phyloP scores from a whole-genome alignment of 2,113 vertebrate species.

The Columba janthina region DNA sequence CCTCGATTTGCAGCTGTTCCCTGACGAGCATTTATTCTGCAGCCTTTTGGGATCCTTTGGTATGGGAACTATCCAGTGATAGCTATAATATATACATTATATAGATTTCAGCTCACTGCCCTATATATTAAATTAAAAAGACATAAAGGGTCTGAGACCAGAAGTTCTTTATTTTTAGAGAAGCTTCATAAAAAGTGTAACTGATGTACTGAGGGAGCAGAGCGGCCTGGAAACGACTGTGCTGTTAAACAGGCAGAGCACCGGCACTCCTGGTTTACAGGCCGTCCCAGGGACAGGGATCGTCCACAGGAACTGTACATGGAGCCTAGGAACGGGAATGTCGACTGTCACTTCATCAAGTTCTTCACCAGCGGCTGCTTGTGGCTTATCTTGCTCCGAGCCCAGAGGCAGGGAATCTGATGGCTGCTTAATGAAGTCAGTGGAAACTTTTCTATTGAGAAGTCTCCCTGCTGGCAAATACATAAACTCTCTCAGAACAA shows the following conservation, averaged over 20 bases:
- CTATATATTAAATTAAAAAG: not conserved
- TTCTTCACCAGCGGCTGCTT: not conserved
- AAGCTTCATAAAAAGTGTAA: not conserved
- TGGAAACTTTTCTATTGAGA: slow-evolving; percentile 40
- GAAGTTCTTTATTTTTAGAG: not conserved
- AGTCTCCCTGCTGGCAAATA: slow-evolving; percentile 25
- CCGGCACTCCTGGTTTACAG: not conserved
- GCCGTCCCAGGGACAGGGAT: not conserved
- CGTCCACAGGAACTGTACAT: not conserved
- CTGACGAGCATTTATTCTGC: not conserved
- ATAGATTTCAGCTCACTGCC: not conserved
- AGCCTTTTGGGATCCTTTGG: not conserved
- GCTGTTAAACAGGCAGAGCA: not conserved
- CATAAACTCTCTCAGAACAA: slow-evolving; percentile 41
- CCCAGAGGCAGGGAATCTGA: slow-evolving; percentile 32
- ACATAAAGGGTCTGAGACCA: not conserved
- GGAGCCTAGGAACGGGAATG: not conserved
- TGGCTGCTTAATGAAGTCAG: slow-evolving; percentile 37
- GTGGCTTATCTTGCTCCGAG: not conserved
- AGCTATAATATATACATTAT: not conserved
- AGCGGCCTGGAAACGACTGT: not conserved
- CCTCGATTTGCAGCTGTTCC: not conserved
- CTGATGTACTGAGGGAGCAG: not conserved
- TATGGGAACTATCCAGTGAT: not conserved
- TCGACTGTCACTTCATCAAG: not conserved